A percentile compares a stretch with the other conserved stretches of the same genome.
Conservation (phyloP, 2,797 vertebrate genomes). For the Toxotes lorentzi region DNA sequence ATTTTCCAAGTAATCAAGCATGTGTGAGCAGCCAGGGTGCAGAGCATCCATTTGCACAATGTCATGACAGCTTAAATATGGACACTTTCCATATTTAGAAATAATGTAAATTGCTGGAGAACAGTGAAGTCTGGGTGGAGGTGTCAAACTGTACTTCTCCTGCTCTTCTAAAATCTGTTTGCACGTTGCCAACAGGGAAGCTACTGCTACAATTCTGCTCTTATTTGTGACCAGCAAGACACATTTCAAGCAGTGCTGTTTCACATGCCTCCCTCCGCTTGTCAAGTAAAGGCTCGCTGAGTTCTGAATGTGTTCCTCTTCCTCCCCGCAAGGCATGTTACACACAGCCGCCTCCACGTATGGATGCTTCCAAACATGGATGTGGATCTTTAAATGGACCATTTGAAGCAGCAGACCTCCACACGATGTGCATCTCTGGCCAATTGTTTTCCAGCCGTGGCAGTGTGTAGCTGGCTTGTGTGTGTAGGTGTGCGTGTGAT, state of each 20-base stretch:
- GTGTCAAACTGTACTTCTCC: background rate
- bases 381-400: conserved; percentile 3
- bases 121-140: background rate
- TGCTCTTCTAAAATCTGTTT: background rate
- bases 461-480: too few relatives aligned
- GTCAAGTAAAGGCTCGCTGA: conserved; percentile 8
- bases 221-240: background rate
- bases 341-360: background rate
- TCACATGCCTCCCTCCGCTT: conserved; percentile 12
- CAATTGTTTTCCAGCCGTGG: background rate
- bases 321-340: conserved; percentile 3
- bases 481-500: too few relatives aligned
- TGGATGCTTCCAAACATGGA: conserved; percentile 5
- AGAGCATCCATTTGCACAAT: background rate
- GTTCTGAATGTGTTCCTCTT: conserved; percentile 14
- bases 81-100: background rate
- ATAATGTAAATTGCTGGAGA: background rate
- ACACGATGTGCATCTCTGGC: background rate
- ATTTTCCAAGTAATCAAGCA: background rate
- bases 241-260: conserved; percentile 8
- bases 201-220: background rate
- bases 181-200: too few relatives aligned
- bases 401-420: conserved; percentile 17
- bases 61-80: background rate
- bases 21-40: background rate